Evolutionary conservation across 2,797 vertebrate genomes (phyloP).

Genomic region (Borostomias antarcticus): DNA sequence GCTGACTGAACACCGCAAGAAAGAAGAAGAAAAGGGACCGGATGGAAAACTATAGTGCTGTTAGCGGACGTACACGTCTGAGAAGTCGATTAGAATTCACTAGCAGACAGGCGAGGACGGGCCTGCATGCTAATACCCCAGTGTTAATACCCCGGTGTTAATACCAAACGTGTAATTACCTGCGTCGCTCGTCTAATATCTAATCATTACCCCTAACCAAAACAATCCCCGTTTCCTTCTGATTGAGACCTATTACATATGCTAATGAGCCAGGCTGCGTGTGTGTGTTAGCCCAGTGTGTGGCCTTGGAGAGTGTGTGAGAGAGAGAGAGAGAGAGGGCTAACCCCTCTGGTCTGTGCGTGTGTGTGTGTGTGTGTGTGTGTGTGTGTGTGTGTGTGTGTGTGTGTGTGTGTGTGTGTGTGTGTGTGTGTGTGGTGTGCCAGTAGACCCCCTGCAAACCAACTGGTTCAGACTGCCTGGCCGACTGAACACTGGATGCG

Average conservation of each 20-base stretch:
- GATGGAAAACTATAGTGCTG: constrained; percentile 34
- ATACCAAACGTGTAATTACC: constrained; percentile 67
- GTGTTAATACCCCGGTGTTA: constrained; percentile 56
- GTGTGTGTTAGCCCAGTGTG: constrained; percentile 49
- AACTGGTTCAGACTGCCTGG: too few relatives aligned
- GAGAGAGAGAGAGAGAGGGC: constrained; percentile 18
- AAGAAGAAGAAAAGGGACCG: constrained; percentile 40
- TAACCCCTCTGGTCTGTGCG: constrained; percentile 16
- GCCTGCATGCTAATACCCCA: constrained; percentile 60
- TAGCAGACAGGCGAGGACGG: constrained; percentile 62
- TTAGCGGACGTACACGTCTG: constrained; percentile 48
- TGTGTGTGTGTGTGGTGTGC: background rate
- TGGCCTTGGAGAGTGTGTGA: constrained; percentile 35
- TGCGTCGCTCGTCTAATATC: constrained; percentile 68
- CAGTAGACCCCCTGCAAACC: background rate
- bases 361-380: constrained; percentile 7
- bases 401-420: constrained; percentile 20
- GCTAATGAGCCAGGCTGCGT: constrained; percentile 49
- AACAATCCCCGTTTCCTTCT: constrained; percentile 56
- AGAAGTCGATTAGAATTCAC: constrained; percentile 65
- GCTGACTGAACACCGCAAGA: constrained; percentile 34
- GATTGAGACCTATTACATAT: constrained; percentile 58
- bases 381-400: constrained; percentile 19
- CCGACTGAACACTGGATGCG: too few relatives aligned
- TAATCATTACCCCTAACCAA: constrained; percentile 71